phyloP scores from a whole-genome alignment of 2,797 vertebrate species.

The Sardinella longiceps region DNA sequence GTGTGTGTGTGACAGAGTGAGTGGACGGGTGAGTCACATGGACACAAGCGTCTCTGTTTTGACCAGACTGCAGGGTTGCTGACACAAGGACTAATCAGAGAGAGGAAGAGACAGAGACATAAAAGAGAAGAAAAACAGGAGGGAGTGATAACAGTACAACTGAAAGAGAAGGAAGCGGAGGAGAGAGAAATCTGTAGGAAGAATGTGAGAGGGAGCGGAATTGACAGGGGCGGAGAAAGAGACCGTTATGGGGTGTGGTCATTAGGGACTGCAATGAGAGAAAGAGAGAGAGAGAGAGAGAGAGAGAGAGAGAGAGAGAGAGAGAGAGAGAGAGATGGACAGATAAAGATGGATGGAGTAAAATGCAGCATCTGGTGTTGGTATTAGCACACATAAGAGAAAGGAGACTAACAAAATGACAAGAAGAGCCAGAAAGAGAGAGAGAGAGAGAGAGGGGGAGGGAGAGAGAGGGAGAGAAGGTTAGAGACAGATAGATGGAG shows the following conservation, averaged over 20 bases:
- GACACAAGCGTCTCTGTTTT: background rate
- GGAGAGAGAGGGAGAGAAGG: background rate
- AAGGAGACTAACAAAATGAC: conserved; percentile 1
- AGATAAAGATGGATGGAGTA: background rate
- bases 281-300: background rate
- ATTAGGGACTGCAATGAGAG: background rate
- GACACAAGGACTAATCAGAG: conserved; percentile 19
- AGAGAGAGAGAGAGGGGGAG: background rate
- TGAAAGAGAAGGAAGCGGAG: background rate
- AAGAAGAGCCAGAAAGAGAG: background rate
- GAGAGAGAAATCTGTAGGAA: background rate
- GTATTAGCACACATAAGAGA: background rate
- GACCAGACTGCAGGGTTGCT: conserved; percentile 7
- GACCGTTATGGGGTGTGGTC: background rate
- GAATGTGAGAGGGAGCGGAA: background rate
- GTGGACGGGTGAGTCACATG: background rate
- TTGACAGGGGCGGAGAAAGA: background rate
- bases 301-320: background rate
- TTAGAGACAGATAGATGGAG: background rate
- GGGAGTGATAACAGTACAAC: background rate
- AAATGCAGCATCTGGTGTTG: background rate
- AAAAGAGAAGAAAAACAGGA: background rate
- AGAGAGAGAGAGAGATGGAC: no score
- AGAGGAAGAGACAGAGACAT: background rate
- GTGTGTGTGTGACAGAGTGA: background rate